Conservation (phyloP, 1,140 invertebrate genomes). For the Drosophila ananassae region DNA sequence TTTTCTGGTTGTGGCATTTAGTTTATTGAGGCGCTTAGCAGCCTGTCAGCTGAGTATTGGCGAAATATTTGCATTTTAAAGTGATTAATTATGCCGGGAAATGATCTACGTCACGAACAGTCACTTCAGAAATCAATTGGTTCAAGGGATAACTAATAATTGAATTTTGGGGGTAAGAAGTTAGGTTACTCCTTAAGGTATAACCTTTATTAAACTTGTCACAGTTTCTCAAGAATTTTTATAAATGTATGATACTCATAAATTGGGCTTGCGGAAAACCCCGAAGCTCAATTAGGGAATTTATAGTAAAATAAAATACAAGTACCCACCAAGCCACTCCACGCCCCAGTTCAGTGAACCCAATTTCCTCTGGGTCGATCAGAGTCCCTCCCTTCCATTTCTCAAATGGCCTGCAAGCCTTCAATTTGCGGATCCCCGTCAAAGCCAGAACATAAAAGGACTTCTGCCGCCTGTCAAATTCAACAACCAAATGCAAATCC, state of each 20-base stretch:
- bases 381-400: slow-evolving; percentile 12
- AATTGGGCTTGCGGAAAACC: neutral
- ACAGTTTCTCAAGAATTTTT: no score
- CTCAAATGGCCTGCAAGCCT: slow-evolving; percentile 33
- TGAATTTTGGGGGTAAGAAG: neutral
- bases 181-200: no score
- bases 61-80: slow-evolving; percentile 68
- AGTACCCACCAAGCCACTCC: neutral
- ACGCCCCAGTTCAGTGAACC: slow-evolving; percentile 19
- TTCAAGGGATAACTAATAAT: neutral
- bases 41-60: slow-evolving; percentile 30
- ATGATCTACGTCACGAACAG: slow-evolving; percentile 16
- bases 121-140: slow-evolving; percentile 9
- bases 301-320: slow-evolving; percentile 14
- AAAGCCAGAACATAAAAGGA: slow-evolving; percentile 43
- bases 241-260: neutral
- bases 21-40: slow-evolving; percentile 61
- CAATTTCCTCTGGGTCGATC: slow-evolving; percentile 4
- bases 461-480: slow-evolving; percentile 45
- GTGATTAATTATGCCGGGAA: slow-evolving; percentile 56
- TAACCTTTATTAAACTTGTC: no score
- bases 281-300: neutral
- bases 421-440: slow-evolving; percentile 25
- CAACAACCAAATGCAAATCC: slow-evolving; percentile 40
- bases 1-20: slow-evolving; percentile 48